Conservation (phyloP, 2,888 invertebrate species). For the Philopedon plagiatum region DNA sequence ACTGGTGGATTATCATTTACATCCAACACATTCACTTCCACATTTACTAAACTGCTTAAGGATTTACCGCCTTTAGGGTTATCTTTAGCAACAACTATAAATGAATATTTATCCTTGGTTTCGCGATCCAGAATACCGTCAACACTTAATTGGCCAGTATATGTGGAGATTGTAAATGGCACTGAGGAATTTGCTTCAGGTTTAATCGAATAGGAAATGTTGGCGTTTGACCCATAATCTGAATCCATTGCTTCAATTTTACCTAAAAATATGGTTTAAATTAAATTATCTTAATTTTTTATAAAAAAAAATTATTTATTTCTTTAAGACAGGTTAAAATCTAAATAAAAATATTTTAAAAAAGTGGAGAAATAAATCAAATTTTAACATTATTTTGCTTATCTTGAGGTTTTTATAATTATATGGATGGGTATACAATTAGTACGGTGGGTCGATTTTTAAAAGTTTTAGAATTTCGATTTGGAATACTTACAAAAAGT, state of each 20-base stretch:
- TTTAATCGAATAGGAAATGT: conserved; percentile 80
- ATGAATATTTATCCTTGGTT: conserved; percentile 77
- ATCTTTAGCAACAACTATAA: conserved; percentile 82
- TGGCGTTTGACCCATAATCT: conserved; percentile 86
- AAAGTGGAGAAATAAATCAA: no score
- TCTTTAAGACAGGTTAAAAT: no score
- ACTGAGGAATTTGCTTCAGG: conserved; percentile 68
- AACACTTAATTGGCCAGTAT: conserved; percentile 79
- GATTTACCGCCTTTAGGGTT: conserved; percentile 74
- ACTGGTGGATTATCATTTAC: conserved; percentile 87
- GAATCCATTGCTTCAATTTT: conserved; percentile 84
- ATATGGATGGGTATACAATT: no score
- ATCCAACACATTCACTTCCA: conserved; percentile 86
- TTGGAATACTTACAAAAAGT: no score
- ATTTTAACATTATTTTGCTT: no score
- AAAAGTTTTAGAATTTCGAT: no score
- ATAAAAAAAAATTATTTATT: no score
- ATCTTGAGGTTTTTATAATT: no score
- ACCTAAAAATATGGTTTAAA: conserved; percentile 70
- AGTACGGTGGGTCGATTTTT: no score
- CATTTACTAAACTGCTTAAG: conserved; percentile 80
- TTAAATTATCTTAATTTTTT: no score
- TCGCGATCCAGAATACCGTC: conserved; percentile 86
- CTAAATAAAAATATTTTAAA: no score
- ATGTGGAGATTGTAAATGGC: conserved; percentile 81